These are phyloP conservation scores for Macquaria australasica DNA, from an alignment of 2,113 vertebrate species.

Conservation along the genomic window DNA sequence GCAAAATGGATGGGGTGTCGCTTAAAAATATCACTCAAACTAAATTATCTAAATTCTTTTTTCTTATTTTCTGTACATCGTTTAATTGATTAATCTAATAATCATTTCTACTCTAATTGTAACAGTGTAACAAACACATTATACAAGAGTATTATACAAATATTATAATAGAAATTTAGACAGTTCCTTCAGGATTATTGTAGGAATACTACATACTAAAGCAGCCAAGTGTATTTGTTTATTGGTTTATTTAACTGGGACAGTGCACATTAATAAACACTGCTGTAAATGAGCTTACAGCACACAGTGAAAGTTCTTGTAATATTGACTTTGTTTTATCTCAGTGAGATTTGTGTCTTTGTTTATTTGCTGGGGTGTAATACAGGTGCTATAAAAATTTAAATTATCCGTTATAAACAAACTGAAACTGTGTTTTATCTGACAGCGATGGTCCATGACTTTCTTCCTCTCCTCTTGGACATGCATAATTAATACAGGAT, in stretches of 20 bases:
- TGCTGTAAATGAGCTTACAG: neutral
- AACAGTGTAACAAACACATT: neutral
- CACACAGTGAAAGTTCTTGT: neutral
- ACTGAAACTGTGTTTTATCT: neutral
- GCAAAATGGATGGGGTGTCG: neutral
- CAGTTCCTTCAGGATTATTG: neutral
- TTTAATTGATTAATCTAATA: neutral
- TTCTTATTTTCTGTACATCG: neutral
- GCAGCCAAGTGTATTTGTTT: neutral
- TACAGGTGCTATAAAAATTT: neutral
- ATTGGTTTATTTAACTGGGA: neutral
- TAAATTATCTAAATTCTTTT: neutral
- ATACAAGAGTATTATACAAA: neutral
- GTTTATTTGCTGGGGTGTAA: neutral
- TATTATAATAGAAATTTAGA: neutral
- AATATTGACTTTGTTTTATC: neutral
- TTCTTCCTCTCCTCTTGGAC: neutral
- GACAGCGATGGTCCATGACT: too few relatives aligned
- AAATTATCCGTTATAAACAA: neutral
- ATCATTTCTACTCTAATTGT: neutral
- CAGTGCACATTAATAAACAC: neutral
- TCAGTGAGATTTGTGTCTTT: neutral
- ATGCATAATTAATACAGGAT: constrained; percentile 20
- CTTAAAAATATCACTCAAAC: neutral
- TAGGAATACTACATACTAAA: neutral